Conservation (phyloP, 2,113 vertebrate species). For the Atherinomorus stipes region DNA sequence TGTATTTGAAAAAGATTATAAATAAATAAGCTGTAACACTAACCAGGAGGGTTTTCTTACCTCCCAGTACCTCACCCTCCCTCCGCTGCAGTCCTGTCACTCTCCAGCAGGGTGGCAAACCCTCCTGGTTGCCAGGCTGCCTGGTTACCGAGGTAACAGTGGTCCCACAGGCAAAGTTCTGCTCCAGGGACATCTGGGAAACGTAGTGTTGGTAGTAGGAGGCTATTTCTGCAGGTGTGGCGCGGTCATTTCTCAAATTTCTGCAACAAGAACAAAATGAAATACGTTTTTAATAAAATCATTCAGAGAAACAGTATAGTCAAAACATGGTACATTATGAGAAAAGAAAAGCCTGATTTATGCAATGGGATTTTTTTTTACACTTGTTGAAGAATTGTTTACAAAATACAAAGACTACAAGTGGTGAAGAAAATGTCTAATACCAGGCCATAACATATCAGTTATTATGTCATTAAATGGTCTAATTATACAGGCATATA, state of each 20-base stretch:
- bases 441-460: too few species aligned
- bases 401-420: too few species aligned
- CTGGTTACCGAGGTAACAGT: conserved; percentile 78
- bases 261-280: conserved; percentile 52
- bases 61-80: conserved; percentile 61
- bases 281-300: not conserved
- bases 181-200: conserved; percentile 78
- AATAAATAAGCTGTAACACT: not conserved
- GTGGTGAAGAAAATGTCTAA: too few species aligned
- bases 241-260: conserved; percentile 84
- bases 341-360: too few species aligned
- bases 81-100: conserved; percentile 76
- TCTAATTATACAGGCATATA: too few species aligned
- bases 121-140: conserved; percentile 29
- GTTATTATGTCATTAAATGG: too few species aligned
- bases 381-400: too few species aligned
- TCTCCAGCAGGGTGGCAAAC: conserved; percentile 68
- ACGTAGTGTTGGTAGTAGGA: conserved; percentile 87
- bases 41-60: conserved; percentile 22
- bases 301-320: not conserved
- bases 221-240: conserved; percentile 84
- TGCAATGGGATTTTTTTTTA: too few species aligned
- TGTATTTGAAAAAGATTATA: too few species aligned
- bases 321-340: not conserved
- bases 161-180: conserved; percentile 80